These are phyloP conservation scores for Cactoblastis cactorum DNA, from an alignment of 2,888 invertebrate genomes.

Conservation along the genomic window DNA sequence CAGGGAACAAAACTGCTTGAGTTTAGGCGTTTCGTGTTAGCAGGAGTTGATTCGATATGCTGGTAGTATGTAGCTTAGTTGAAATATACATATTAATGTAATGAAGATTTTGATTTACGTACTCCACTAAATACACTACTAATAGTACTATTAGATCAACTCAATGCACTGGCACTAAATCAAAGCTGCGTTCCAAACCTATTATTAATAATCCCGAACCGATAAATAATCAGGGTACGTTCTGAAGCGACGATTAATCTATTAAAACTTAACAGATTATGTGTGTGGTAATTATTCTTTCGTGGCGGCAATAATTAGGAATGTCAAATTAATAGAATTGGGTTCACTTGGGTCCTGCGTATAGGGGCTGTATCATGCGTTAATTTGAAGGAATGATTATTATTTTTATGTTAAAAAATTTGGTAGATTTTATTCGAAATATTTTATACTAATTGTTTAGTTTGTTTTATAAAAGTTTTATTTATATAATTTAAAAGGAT, in stretches of 20 bases:
- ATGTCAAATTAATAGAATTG: slow-evolving; percentile 7
- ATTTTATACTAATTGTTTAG: no score
- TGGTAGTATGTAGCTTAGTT: no score
- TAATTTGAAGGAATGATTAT: no score
- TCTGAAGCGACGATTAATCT: background rate
- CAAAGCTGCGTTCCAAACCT: background rate
- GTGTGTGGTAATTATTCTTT: slow-evolving; percentile 3
- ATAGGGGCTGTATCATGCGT: background rate
- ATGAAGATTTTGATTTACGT: background rate
- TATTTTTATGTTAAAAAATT: no score
- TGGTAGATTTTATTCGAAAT: no score
- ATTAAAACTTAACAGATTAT: slow-evolving; percentile 7
- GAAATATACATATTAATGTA: no score
- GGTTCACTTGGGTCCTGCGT: background rate
- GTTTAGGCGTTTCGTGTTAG: no score
- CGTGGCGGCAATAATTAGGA: slow-evolving; percentile 4
- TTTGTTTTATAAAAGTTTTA: no score
- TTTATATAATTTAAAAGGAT: no score
- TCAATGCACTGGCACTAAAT: slow-evolving; percentile 2
- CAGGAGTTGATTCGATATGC: no score
- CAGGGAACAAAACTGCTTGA: no score
- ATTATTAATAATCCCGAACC: slow-evolving; percentile 4
- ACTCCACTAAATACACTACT: background rate
- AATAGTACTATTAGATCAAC: slow-evolving; percentile 4
- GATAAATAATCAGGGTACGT: slow-evolving; percentile 4